Percentiles rank a stretch among this genome's conserved stretches.
These are phyloP conservation scores for Lepisosteus oculatus DNA, from an alignment of 2,113 vertebrate genomes.

Conservation along the genomic window DNA sequence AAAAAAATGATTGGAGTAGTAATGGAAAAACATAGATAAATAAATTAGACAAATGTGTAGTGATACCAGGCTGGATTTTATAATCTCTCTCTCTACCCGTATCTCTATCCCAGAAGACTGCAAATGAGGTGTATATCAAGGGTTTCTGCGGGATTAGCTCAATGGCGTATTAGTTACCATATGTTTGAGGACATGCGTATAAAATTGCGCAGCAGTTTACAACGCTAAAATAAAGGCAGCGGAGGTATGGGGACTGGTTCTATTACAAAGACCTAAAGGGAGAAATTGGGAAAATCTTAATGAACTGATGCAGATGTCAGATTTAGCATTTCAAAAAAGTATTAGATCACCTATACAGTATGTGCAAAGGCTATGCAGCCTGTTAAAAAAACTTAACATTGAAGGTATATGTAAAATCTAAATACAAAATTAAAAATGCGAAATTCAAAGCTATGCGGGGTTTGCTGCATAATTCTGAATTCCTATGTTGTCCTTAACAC, in stretches of 20 bases:
- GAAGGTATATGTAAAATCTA: too few species aligned
- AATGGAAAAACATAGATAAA: not conserved
- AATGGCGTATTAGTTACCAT: slow-evolving; percentile 40
- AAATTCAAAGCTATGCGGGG: too few species aligned
- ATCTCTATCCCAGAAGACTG: slow-evolving; percentile 19
- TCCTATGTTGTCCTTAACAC: too few species aligned
- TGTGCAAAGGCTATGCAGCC: too few species aligned
- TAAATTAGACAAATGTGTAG: not conserved
- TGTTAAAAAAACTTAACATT: too few species aligned
- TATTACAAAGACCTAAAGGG: not conserved
- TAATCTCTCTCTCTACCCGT: not conserved
- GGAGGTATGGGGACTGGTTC: too few species aligned
- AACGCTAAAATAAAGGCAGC: not conserved
- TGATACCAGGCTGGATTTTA: not conserved
- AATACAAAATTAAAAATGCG: too few species aligned
- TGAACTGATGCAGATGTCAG: too few species aligned
- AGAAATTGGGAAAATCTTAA: slow-evolving; percentile 6
- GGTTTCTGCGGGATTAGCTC: slow-evolving; percentile 53
- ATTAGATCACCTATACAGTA: too few species aligned
- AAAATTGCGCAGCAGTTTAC: slow-evolving; percentile 7
- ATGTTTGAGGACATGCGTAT: slow-evolving; percentile 13
- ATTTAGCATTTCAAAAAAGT: too few species aligned
- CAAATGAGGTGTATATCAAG: slow-evolving; percentile 47
- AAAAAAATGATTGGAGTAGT: not conserved
- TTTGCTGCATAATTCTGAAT: too few species aligned